Evolutionary conservation across 2,888 invertebrate species (phyloP).

Genomic region (Dryadula phaetusa): DNA sequence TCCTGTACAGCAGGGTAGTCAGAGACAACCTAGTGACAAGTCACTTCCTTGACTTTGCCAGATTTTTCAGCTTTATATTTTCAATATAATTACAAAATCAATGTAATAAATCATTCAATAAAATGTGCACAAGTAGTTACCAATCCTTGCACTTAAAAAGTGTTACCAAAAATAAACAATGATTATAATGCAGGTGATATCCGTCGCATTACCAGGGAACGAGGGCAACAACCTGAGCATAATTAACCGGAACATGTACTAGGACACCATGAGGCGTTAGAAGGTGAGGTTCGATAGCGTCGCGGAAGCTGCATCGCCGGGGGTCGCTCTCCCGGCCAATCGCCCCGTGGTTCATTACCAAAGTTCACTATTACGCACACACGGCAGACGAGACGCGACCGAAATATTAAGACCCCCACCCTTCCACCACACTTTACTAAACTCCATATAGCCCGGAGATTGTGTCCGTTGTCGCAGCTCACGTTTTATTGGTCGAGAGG

Average conservation of each 20-base stretch:
- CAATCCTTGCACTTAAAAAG: not conserved
- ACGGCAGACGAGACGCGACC: slow-evolving; percentile 53
- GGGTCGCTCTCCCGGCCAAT: slow-evolving; percentile 62
- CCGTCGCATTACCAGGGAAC: slow-evolving; percentile 31
- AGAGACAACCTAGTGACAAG: too few relatives aligned
- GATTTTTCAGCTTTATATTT: too few relatives aligned
- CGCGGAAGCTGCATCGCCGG: slow-evolving; percentile 60
- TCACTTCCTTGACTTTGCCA: too few relatives aligned
- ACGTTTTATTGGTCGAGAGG: slow-evolving; percentile 55
- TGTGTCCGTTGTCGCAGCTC: slow-evolving; percentile 56
- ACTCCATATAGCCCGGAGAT: slow-evolving; percentile 38
- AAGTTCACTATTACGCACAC: slow-evolving; percentile 82
- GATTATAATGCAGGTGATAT: not conserved
- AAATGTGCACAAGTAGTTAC: not conserved
- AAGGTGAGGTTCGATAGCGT: slow-evolving; percentile 43
- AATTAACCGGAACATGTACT: slow-evolving; percentile 44
- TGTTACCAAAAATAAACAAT: not conserved
- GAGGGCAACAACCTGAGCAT: slow-evolving; percentile 36
- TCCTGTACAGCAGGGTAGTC: too few relatives aligned
- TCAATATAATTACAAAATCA: not conserved
- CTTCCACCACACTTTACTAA: slow-evolving; percentile 44
- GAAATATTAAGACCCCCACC: slow-evolving; percentile 55
- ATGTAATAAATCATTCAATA: not conserved
- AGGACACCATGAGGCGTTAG: slow-evolving; percentile 43
- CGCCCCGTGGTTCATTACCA: slow-evolving; percentile 81